Evolutionary conservation across 2,113 vertebrate genomes (phyloP).

Genomic region (Perca fluviatilis): DNA sequence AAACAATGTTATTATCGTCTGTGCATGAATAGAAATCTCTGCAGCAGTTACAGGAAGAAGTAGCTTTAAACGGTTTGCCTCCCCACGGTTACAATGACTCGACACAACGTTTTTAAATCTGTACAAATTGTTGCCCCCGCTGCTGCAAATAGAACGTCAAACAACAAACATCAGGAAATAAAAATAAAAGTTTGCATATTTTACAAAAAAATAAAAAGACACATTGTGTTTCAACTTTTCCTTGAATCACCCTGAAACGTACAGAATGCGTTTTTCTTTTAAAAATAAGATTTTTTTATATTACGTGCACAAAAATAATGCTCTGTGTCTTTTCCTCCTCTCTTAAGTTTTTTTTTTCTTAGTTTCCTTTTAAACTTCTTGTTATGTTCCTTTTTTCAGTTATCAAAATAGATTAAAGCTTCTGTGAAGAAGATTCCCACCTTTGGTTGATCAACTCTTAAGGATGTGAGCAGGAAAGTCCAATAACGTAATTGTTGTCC

Average conservation of each 20-base stretch:
- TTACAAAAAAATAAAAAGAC: conserved; percentile 84
- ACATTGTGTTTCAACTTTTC: conserved; percentile 82
- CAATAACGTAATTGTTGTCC: conserved; percentile 71
- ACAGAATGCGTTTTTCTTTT: conserved; percentile 75
- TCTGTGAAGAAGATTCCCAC: conserved; percentile 77
- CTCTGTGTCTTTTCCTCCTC: conserved; percentile 75
- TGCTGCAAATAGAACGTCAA: conserved; percentile 81
- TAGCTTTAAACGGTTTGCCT: conserved; percentile 85
- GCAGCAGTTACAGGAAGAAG: conserved; percentile 79
- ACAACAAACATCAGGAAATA: conserved; percentile 80
- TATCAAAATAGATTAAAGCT: conserved; percentile 85
- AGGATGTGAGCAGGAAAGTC: conserved; percentile 76
- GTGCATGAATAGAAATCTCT: conserved; percentile 63
- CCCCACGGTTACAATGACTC: conserved; percentile 56
- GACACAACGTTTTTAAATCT: conserved; percentile 74
- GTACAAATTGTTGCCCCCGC: conserved; percentile 79
- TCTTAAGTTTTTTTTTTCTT: conserved; percentile 45
- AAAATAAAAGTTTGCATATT: conserved; percentile 84
- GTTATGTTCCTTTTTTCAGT: conserved; percentile 66
- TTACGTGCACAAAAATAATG: conserved; percentile 82
- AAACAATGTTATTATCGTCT: conserved; percentile 56
- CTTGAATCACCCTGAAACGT: conserved; percentile 80
- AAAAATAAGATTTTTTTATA: conserved; percentile 83
- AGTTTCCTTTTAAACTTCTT: conserved; percentile 43
- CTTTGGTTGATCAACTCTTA: conserved; percentile 83